Evolutionary conservation across 2,113 vertebrate genomes (phyloP).

Genomic region (Corvus moneduloides): DNA sequence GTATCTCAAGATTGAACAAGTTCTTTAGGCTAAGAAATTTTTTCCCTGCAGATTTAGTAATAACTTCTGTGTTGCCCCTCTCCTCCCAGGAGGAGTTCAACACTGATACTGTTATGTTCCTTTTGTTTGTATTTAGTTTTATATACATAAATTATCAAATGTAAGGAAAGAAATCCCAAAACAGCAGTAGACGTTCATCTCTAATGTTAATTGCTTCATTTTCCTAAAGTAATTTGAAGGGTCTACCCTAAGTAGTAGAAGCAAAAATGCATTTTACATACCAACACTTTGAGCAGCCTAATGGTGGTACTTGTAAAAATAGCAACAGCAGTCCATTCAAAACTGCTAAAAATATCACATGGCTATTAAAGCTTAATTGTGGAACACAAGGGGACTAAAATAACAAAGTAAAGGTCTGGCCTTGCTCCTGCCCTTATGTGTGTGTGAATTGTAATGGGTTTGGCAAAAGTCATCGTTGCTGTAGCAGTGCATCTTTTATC

Average conservation of each 20-base stretch:
- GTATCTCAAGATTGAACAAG: neutral
- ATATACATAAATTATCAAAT: neutral
- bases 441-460: neutral
- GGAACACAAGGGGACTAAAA: neutral
- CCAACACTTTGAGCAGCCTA: neutral
- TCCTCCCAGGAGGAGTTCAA: neutral
- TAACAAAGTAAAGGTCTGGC: neutral
- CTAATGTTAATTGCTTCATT: neutral
- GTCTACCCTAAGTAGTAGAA: neutral
- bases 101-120: neutral
- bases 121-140: neutral
- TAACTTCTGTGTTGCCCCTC: neutral
- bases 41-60: neutral
- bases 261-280: constrained; percentile 1
- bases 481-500: neutral
- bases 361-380: constrained; percentile 24
- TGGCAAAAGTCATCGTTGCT: neutral
- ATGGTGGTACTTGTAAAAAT: constrained; percentile 55
- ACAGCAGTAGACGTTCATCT: neutral
- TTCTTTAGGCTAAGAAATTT: neutral
- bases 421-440: neutral
- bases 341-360: constrained; percentile 19
- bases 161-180: neutral
- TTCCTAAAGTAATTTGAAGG: neutral
- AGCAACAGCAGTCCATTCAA: constrained; percentile 19